Base-by-base conservation (phyloP, 2,113 vertebrate genomes). In the Nestor notabilis region DNA sequence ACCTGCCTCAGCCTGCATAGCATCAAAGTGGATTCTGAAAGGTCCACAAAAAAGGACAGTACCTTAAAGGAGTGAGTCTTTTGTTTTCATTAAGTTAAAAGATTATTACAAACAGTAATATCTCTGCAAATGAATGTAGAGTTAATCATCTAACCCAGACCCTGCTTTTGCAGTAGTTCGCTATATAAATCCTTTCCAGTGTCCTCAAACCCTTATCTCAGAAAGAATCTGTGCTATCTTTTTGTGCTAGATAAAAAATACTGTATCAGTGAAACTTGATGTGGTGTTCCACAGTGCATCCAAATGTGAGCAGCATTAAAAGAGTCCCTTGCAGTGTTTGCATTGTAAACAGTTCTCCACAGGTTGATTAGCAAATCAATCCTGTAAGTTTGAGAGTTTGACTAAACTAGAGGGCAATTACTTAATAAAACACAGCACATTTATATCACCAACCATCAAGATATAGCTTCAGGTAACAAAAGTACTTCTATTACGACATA, bases 11-110 rank as follows among this genome's bases (percentile, higher is more conserved):
- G 98, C 91, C 77, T 83, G 97, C 81, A 99, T 69, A 24, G 95
- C 90, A 0, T 99, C 99, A 21, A 99, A 70, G 86, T 98, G 99
- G 86, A 99, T 97, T 77, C 99, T 99, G 96, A 89, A 96, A 97
- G 79, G 88, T 25, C 47, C 50, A 83, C 79, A 53, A 47, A 65
- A 65, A 83, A 28, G 17, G 31, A 35, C 23, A 91, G 24, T 10
- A 25, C 43, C 29, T 50, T 83, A 17, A 92, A 87, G 47, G 16
- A 14, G 3, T 10, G 23, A 68, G 19, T 44, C 5, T 64, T 87
- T 66, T 39, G 25, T 47, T 87, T 92, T 50, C 47, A 27, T 53
- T 49, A 71, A 52, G 9, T 80, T 91, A 18, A 61, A 87, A 53
- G 5, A 58, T 27, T 52, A 46, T 44, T 55, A 35, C 55, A 75